phyloP scores from a whole-genome alignment of 2,888 invertebrate genomes.

The Cheilosia impressa region DNA sequence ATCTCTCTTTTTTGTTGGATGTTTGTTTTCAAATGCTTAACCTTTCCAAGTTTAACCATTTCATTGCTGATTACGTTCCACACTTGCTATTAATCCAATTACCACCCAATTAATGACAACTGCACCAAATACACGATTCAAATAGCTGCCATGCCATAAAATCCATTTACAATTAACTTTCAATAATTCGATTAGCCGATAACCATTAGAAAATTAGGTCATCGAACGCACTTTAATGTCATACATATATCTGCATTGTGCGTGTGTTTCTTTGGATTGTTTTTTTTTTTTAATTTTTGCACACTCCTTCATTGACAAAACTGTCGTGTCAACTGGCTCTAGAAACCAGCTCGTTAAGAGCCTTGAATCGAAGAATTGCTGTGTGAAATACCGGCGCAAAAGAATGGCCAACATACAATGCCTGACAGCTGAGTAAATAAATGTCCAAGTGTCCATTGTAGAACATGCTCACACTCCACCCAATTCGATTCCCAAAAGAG shows the following conservation, averaged over 20 bases:
- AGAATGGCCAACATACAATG: conserved; percentile 40
- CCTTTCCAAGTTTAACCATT: background rate
- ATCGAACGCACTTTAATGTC: conserved; percentile 55
- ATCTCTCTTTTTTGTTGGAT: too few species aligned
- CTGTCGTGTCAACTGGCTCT: conserved; percentile 60
- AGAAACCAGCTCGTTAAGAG: conserved; percentile 30
- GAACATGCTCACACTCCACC: conserved; percentile 42
- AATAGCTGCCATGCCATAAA: conserved; percentile 44
- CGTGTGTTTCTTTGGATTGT: background rate
- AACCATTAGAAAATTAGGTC: conserved; percentile 63
- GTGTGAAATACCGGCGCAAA: conserved; percentile 37
- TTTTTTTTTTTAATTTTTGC: background rate
- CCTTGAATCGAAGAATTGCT: conserved; percentile 54
- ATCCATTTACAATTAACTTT: conserved; percentile 64
- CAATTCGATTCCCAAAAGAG: conserved; percentile 14
- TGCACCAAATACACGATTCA: background rate
- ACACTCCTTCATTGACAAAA: conserved; percentile 56
- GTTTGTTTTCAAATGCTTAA: background rate
- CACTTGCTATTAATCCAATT: conserved; percentile 12
- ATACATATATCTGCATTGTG: conserved; percentile 32
- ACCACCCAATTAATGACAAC: conserved; percentile 27
- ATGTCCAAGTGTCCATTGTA: conserved; percentile 49
- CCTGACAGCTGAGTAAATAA: conserved; percentile 56
- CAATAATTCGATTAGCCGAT: conserved; percentile 60
- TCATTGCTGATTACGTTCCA: background rate